Percentiles rank a stretch among this genome's conserved stretches.
phyloP scores from a whole-genome alignment of 1,140 invertebrate species.

The Melipona quadrifasciata region DNA sequence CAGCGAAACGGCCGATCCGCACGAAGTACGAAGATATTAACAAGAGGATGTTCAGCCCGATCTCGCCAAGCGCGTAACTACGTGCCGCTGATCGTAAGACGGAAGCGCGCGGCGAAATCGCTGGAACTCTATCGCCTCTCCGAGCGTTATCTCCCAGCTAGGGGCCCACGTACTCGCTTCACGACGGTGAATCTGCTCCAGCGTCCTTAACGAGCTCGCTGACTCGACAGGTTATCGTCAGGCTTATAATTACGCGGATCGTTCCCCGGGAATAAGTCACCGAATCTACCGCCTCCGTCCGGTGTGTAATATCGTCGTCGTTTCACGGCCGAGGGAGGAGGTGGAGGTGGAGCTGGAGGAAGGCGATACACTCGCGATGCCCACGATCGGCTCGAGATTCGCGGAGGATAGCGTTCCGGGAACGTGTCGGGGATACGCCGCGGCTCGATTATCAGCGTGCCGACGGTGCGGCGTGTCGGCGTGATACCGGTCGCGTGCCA shows the following conservation, averaged over 20 bases:
- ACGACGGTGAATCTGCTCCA: not conserved
- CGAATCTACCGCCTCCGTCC: not conserved
- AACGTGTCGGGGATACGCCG: not conserved
- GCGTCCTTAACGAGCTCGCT: constrained; percentile 16
- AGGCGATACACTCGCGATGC: not conserved
- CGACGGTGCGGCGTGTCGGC: constrained; percentile 44
- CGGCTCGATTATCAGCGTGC: constrained; percentile 32
- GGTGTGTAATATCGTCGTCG: not conserved
- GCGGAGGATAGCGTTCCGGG: not conserved
- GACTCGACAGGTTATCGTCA: constrained; percentile 22
- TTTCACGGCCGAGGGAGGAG: not conserved
- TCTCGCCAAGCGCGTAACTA: not conserved
- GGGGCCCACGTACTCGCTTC: no score
- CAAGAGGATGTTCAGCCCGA: no score
- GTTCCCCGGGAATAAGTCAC: constrained; percentile 50
- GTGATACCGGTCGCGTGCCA: constrained; percentile 68
- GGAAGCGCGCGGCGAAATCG: not conserved
- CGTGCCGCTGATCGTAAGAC: not conserved
- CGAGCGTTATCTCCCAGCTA: not conserved
- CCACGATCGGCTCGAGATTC: constrained; percentile 34
- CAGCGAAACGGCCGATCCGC: not conserved
- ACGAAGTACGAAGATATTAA: not conserved
- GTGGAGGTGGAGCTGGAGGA: no score
- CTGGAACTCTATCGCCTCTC: not conserved
- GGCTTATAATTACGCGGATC: constrained; percentile 37